Conservation (phyloP, 2,113 vertebrate genomes). For the Marmota flaviventris region DNA sequence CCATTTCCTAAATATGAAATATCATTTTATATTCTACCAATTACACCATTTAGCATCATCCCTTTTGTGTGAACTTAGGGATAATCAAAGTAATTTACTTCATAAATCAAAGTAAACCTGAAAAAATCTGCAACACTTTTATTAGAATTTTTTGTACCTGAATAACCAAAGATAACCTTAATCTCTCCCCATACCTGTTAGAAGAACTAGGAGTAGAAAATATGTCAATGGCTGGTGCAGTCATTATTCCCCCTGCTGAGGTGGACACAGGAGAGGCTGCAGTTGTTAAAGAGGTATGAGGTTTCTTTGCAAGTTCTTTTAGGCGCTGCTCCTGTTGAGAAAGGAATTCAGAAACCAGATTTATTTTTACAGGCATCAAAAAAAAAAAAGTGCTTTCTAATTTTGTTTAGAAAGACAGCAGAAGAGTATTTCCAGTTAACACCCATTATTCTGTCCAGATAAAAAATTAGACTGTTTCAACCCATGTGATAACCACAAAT, state of each 20-base stretch:
- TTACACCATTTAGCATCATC: background rate
- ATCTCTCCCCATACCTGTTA: slow-evolving; percentile 89
- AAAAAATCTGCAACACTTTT: slow-evolving; percentile 4
- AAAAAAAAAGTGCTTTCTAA: background rate
- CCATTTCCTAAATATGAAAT: slow-evolving; percentile 13
- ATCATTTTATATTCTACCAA: background rate
- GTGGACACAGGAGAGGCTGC: slow-evolving; percentile 97
- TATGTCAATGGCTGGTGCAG: slow-evolving; percentile 96
- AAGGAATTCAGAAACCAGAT: slow-evolving; percentile 77
- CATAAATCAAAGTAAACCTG: slow-evolving; percentile 38
- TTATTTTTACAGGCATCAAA: background rate
- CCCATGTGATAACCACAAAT: background rate
- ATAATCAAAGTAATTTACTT: too few species aligned
- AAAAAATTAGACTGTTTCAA: slow-evolving; percentile 53
- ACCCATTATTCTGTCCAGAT: background rate
- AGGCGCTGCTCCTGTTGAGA: slow-evolving; percentile 95
- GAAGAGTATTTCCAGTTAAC: background rate
- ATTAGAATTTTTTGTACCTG: background rate
- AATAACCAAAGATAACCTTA: slow-evolving; percentile 1
- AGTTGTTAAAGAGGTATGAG: slow-evolving; percentile 95
- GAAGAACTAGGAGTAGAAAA: slow-evolving; percentile 98
- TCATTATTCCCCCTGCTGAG: slow-evolving; percentile 95
- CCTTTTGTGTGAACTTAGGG: background rate
- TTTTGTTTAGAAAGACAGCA: slow-evolving; percentile 44
- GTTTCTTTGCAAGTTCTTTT: slow-evolving; percentile 98